A percentile compares a stretch with the other conserved stretches of the same genome.
phyloP scores from a whole-genome alignment of 35 echinoderm and acorn worm species.

The Acanthaster planci region DNA sequence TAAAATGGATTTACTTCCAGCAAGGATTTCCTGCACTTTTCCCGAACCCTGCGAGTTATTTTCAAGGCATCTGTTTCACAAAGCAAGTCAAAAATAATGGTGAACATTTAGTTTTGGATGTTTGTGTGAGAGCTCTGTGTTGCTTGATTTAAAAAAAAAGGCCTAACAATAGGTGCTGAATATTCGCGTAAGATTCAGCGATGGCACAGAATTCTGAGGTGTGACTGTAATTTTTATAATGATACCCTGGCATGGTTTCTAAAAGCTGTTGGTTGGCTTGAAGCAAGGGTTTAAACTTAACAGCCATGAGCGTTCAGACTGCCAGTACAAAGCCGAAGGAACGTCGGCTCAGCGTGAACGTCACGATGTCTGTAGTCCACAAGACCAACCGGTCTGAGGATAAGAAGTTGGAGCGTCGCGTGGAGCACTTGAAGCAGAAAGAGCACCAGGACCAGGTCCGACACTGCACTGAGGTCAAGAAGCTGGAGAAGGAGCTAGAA shows the following conservation, averaged over 20 bases:
- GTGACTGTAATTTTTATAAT: neutral
- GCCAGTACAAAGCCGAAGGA: neutral
- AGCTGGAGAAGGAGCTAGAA: neutral
- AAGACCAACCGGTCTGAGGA: conserved; percentile 26
- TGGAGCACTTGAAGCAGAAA: neutral
- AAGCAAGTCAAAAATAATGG: no score
- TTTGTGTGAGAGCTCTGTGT: no score
- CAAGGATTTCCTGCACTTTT: no score
- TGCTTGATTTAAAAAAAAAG: neutral
- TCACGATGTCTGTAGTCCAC: conserved; percentile 15
- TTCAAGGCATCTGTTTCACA: no score
- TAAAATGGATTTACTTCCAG: no score
- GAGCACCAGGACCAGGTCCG: neutral
- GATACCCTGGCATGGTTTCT: neutral
- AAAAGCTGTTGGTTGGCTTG: neutral
- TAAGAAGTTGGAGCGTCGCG: conserved; percentile 28
- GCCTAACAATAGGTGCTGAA: neutral
- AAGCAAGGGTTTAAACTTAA: no score
- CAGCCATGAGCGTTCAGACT: neutral
- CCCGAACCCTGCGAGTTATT: no score
- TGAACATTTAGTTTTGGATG: no score
- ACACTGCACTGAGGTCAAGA: conserved; percentile 2
- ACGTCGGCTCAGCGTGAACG: neutral
- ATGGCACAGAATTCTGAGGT: neutral
- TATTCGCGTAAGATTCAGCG: neutral